Conservation (phyloP, 2,113 vertebrate genomes). For the Egretta garzetta region DNA sequence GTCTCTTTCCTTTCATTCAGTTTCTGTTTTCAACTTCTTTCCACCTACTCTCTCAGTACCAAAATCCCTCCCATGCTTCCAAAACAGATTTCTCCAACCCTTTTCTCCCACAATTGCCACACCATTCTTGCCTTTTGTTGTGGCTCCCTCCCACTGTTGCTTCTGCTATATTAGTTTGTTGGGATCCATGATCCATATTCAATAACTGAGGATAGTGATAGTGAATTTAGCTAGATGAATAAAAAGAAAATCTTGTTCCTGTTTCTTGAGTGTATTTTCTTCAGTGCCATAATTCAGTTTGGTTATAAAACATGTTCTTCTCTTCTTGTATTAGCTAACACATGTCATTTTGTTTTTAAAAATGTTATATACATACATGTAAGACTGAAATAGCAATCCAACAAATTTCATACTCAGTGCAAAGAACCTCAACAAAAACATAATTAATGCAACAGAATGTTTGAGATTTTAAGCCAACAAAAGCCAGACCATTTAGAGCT, state of each 20-base stretch:
- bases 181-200: neutral
- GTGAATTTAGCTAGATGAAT: neutral
- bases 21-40: neutral
- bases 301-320: neutral
- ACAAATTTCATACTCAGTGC: constrained; percentile 8
- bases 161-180: neutral
- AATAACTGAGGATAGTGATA: neutral
- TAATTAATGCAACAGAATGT: constrained; percentile 61
- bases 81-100: neutral
- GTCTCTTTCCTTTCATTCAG: neutral
- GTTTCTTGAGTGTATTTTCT: neutral
- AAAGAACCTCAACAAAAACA: constrained; percentile 35
- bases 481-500: constrained; percentile 64
- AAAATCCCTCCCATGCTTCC: neutral
- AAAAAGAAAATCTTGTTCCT: neutral
- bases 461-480: constrained; percentile 69
- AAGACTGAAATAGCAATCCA: constrained; percentile 8
- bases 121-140: constrained; percentile 16
- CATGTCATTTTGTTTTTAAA: neutral
- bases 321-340: neutral
- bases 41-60: neutral
- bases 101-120: neutral
- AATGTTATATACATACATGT: neutral
- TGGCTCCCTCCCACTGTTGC: neutral
- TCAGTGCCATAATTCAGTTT: neutral